Base-by-base conservation (phyloP, 2,113 vertebrate genomes). In the Nothocercus julius region DNA sequence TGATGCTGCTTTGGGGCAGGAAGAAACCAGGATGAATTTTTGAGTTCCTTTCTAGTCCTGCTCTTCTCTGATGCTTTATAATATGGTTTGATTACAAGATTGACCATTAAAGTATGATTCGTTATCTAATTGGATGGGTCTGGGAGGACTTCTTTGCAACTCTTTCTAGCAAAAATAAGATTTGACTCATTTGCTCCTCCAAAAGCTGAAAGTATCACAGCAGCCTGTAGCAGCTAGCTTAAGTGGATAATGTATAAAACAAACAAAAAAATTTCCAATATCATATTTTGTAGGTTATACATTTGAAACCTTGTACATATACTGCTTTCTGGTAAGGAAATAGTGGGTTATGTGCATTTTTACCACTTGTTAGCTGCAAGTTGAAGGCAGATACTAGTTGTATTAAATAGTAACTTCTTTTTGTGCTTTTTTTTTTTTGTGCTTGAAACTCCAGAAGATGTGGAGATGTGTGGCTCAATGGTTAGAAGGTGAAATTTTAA, bases 121-220 rank as follows among this genome's bases (percentile, higher is more conserved):
- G 59, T 78, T 62, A 70, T 76, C 44, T 96, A 75, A 88, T 90
- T 94, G 87, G 49, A 84, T 53, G 24, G 73, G 75, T 88, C 80
- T 92, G 90, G 85, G 38, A 93, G 77, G 47, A 28, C 67, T 72
- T 53, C 24, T 53, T 34, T 72, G 47, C 25, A 36, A 16, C 34
- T 70, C 85, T 88, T 92, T 72, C 88, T 78, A 62, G 91, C 56
- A 86, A 92, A 93, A 94, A 78, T 83, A 81, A 93, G 77, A 72
- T 87, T 95, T 95, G 51, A 81, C 53, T 81, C 53, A 74, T 81
- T 34, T 88, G 64, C 47, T 75, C 7, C 87, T 92, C 91, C 58
- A 87, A 62, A 87, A 93, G 84, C 51, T 54, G 89, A 49, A 78
- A 68, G 79, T 75, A 66, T 42, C 28, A 38, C 58, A 86, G 42